phyloP scores from a whole-genome alignment of 1,140 invertebrate species.

The Gryllus bimaculatus region DNA sequence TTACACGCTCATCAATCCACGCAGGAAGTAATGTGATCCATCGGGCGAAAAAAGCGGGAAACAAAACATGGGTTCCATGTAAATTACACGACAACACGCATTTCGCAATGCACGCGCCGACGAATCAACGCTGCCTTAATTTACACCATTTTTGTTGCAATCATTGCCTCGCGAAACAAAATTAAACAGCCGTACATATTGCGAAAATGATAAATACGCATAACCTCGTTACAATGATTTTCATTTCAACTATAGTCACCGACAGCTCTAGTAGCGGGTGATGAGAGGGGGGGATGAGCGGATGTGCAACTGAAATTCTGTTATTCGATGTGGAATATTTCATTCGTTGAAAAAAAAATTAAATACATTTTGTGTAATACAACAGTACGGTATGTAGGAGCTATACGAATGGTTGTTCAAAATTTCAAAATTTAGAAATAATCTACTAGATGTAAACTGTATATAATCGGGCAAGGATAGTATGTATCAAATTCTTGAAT shows the following conservation, averaged over 20 bases:
- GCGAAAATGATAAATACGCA: neutral
- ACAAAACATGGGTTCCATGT: neutral
- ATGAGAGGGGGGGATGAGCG: too few species aligned
- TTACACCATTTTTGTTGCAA: neutral
- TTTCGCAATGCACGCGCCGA: neutral
- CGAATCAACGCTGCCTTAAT: neutral
- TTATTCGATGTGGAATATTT: too few species aligned
- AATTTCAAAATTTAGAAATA: too few species aligned
- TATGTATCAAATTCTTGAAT: too few species aligned
- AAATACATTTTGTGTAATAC: too few species aligned
- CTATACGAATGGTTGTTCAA: too few species aligned
- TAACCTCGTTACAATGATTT: neutral
- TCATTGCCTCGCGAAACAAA: neutral
- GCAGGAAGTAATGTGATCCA: neutral
- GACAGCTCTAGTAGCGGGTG: neutral
- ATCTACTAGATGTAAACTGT: too few species aligned
- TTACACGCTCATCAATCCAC: neutral
- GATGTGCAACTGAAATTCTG: too few species aligned
- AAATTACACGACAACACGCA: neutral
- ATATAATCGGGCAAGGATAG: too few species aligned
- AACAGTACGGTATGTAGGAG: too few species aligned
- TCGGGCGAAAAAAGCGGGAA: neutral
- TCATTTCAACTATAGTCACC: neutral
- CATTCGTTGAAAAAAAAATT: too few species aligned
- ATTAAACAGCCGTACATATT: slow-evolving; percentile 1